Evolutionary conservation across 2,888 invertebrate species (phyloP).

Genomic region (Cryptocephalus moraei): DNA sequence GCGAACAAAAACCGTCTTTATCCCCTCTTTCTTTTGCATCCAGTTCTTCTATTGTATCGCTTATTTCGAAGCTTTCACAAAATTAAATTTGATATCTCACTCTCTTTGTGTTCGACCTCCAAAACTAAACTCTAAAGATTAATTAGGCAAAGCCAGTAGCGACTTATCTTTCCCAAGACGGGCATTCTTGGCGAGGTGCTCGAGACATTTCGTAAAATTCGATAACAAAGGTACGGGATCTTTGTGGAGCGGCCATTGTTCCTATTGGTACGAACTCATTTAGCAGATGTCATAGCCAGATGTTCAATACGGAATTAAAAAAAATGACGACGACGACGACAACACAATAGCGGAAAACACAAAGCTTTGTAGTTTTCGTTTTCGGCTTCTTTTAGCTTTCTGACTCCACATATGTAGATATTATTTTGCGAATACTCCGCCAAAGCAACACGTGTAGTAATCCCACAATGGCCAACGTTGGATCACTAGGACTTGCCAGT

Average conservation of each 20-base stretch:
- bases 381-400: too few species aligned
- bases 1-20: too few species aligned
- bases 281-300: slow-evolving; percentile 4
- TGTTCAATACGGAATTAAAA: not conserved
- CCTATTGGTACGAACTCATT: slow-evolving; percentile 3
- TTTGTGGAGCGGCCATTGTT: not conserved
- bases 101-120: slow-evolving; percentile 21
- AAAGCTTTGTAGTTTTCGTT: too few species aligned
- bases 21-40: not conserved
- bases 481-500: too few species aligned
- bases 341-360: too few species aligned
- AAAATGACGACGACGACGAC: slow-evolving; percentile 2
- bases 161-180: slow-evolving; percentile 19
- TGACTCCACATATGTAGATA: too few species aligned
- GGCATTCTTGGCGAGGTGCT: slow-evolving; percentile 1
- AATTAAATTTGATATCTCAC: slow-evolving; percentile 25
- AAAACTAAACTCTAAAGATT: slow-evolving; percentile 25
- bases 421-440: too few species aligned
- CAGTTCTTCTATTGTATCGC: slow-evolving; percentile 1
- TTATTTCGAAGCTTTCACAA: slow-evolving; percentile 16
- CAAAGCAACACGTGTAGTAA: too few species aligned
- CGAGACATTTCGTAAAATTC: slow-evolving; percentile 5
- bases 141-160: slow-evolving; percentile 23
- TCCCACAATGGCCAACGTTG: too few species aligned
- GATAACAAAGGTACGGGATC: slow-evolving; percentile 5